Evolutionary conservation across 2,113 vertebrate genomes (phyloP).

Genomic region (Ammodytes marinus): DNA sequence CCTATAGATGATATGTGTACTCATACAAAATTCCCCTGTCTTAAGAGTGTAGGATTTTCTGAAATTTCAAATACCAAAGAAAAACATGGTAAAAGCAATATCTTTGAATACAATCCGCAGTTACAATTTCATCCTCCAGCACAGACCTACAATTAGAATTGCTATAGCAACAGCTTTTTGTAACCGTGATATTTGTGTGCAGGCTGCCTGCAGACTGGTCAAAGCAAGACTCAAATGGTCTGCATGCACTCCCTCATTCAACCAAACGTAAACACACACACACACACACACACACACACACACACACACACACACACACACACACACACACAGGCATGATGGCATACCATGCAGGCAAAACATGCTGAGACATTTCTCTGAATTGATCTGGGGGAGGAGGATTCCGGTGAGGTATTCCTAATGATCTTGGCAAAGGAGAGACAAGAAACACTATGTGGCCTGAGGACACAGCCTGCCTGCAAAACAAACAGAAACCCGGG

Average conservation of each 20-base stretch:
- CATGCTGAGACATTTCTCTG: constrained; percentile 76
- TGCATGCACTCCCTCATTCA: constrained; percentile 51
- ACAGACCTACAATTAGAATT: constrained; percentile 42
- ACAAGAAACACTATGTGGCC: constrained; percentile 40
- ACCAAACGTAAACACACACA: background rate
- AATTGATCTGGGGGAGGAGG: constrained; percentile 60
- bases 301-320: background rate
- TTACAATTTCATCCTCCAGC: background rate
- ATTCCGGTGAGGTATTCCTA: constrained; percentile 57
- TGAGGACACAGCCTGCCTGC: constrained; percentile 37
- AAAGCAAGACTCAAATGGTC: constrained; percentile 57
- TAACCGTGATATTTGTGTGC: constrained; percentile 33
- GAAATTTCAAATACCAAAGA: constrained; percentile 12
- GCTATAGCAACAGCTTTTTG: constrained; percentile 53
- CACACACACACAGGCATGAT: constrained; percentile 34
- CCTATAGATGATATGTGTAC: background rate
- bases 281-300: constrained; percentile 23
- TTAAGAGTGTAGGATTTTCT: background rate
- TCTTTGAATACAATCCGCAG: constrained; percentile 5
- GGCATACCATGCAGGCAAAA: constrained; percentile 69
- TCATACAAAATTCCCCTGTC: background rate
- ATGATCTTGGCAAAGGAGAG: constrained; percentile 54
- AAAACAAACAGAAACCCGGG: constrained; percentile 62
- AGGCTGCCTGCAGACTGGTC: constrained; percentile 40
- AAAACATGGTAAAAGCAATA: background rate